phyloP scores from a whole-genome alignment of 92 coral and sea anemone species.

The Porites cylindrica region DNA sequence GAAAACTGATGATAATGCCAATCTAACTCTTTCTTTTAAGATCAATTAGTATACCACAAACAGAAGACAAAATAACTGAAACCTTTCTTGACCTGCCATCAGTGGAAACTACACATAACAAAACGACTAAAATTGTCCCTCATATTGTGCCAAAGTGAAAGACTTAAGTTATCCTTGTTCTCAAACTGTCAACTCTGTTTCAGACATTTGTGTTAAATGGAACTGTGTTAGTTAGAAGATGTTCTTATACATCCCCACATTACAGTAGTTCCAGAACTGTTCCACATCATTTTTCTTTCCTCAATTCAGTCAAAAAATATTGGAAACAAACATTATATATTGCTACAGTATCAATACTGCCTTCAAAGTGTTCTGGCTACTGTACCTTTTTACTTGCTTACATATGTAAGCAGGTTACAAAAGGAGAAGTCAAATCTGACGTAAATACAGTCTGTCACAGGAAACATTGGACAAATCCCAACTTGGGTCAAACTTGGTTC shows the following conservation, averaged over 20 bases:
- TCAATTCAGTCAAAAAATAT: neutral
- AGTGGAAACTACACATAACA: neutral
- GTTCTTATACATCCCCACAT: neutral
- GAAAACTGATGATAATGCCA: too few relatives aligned
- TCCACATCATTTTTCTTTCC: neutral
- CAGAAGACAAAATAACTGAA: too few relatives aligned
- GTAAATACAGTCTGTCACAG: too few relatives aligned
- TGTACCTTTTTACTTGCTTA: too few relatives aligned
- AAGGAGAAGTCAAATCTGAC: too few relatives aligned
- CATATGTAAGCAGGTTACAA: too few relatives aligned
- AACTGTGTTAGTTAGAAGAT: neutral
- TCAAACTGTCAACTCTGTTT: neutral
- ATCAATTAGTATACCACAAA: too few relatives aligned
- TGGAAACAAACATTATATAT: neutral
- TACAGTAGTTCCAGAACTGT: neutral
- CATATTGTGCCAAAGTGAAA: neutral
- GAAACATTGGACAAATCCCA: too few relatives aligned
- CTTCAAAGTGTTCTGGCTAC: too few relatives aligned
- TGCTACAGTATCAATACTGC: neutral
- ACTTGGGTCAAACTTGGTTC: too few relatives aligned
- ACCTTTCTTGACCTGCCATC: neutral
- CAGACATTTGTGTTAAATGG: neutral
- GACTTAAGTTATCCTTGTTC: neutral
- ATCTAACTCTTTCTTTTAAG: too few relatives aligned
- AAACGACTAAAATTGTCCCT: neutral